Percentiles rank a stretch among this genome's conserved stretches.
Evolutionary conservation across 2,797 vertebrate genomes (phyloP).

Genomic region (Thripadectes ignobilis): DNA sequence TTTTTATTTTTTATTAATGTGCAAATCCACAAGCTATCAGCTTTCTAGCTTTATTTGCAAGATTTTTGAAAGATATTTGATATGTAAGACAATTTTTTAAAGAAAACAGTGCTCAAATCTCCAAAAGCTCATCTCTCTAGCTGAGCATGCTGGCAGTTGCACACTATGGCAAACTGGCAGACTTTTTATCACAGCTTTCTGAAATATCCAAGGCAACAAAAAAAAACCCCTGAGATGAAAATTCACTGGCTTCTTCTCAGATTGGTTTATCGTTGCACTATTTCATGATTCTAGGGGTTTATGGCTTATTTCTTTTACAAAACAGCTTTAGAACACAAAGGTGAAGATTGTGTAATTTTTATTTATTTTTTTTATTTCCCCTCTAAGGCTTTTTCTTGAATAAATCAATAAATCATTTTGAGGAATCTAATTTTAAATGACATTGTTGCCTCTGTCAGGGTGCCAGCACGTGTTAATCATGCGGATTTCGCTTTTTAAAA

Average conservation of each 20-base stretch:
- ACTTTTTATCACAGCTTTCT: background rate
- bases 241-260: background rate
- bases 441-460: background rate
- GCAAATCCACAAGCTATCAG: background rate
- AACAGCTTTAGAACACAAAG: background rate
- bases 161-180: background rate
- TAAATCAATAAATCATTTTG: background rate
- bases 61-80: background rate
- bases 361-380: background rate
- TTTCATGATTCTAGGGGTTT: background rate
- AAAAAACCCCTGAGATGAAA: background rate
- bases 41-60: background rate
- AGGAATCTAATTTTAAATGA: background rate
- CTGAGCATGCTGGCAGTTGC: background rate
- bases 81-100: background rate
- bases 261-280: background rate
- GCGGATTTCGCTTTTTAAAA: background rate
- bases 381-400: background rate
- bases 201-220: background rate
- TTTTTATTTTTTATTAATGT: background rate
- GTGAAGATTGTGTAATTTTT: accelerated
- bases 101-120: background rate
- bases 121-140: background rate
- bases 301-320: background rate
- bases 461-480: background rate